Base-by-base conservation (phyloP, 2,888 invertebrate genomes). In the Cantharis lateralis region DNA sequence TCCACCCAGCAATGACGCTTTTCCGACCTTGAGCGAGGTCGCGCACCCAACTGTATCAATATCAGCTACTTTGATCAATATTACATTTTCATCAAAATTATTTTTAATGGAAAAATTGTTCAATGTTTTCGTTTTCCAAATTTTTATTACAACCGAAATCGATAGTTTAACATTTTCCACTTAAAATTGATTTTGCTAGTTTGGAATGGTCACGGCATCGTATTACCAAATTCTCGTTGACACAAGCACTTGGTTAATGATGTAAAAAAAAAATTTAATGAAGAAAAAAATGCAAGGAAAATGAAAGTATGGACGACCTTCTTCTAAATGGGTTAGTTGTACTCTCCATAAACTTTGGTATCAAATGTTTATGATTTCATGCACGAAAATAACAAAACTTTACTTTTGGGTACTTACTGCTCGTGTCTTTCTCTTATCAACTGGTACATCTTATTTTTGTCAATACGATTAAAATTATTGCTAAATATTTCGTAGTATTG, bases 1-100 rank as follows among this genome's bases (percentile, higher is more conserved):
- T 75, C 74, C 77, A 75, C 81, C 75, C 74, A 78, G 72, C 84
- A 81, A 80, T 84, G 88, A 89, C 89, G 89, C 88, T 89, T 88
- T 87, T 84, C 86, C 88, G 89, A 85, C 87, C 85, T 84, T 83
- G 83, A 80, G 77, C 80, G 83, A 83, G 82, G 83, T 82, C 82
- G 82, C 82, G 80, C 76, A 83, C 82, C 81, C 82, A 81, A 62
- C 62, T 71, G 20, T 71, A 69, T 69, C 48, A 69, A 69, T 69
- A 69, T 69, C 69, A 69, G 48, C 15, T 13, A 13, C 15, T 69
- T 69, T 69, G 20, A 69, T 69, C 48, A 69, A 28, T 48, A 48
- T 66, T 66, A 66, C 20, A 66, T 66, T 66, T 66, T 11, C 64
- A 66, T 24, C 48, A n/a, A 48, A 48, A 48, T 48, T 48, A 48